These are phyloP conservation scores for Archips crataeganus DNA, from an alignment of 2,888 invertebrate genomes.

Conservation along the genomic window DNA sequence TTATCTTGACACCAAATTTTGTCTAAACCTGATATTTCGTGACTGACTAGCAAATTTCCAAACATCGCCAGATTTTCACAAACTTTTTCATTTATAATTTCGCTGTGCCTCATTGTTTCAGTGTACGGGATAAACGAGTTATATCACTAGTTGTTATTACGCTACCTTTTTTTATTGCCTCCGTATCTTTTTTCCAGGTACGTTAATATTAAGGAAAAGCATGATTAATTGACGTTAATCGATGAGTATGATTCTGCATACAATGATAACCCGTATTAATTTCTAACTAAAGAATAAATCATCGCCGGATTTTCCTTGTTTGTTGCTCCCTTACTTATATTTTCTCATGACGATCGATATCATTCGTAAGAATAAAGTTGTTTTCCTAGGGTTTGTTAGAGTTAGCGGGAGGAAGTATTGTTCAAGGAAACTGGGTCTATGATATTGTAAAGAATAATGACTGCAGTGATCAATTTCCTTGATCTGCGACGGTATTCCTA, in stretches of 20 bases:
- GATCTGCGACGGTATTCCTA: not conserved
- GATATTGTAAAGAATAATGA: not conserved
- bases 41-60: too few species aligned
- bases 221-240: not conserved
- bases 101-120: too few species aligned
- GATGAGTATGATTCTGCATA: constrained; percentile 27
- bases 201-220: not conserved
- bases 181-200: not conserved
- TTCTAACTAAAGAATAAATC: constrained; percentile 24
- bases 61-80: too few species aligned
- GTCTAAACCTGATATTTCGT: too few species aligned
- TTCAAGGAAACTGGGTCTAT: constrained; percentile 26
- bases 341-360: constrained; percentile 21
- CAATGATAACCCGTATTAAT: constrained; percentile 14
- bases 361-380: constrained; percentile 18
- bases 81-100: too few species aligned
- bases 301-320: constrained; percentile 29
- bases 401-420: constrained; percentile 19
- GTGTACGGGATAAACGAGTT: too few species aligned
- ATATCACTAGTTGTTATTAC: too few species aligned
- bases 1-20: too few species aligned
- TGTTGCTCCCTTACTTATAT: constrained; percentile 6
- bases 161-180: too few species aligned
- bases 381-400: constrained; percentile 2
- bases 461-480: not conserved